Conservation (phyloP, 2,888 invertebrate genomes). For the Colletes collaris region DNA sequence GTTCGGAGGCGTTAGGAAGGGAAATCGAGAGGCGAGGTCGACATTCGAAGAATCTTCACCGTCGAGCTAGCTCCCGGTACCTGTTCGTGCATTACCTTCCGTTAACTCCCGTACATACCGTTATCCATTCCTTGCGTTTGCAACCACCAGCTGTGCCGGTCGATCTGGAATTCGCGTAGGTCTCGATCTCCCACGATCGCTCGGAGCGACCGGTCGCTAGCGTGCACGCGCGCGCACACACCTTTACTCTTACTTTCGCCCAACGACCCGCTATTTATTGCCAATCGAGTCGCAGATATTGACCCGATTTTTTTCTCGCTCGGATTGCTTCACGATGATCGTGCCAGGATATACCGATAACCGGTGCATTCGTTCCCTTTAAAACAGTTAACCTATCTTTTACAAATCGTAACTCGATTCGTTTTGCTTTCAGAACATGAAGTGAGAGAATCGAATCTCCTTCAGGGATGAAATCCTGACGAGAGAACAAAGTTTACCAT, state of each 20-base stretch:
- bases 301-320: slow-evolving; percentile 10
- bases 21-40: slow-evolving; percentile 51
- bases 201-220: background rate
- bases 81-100: slow-evolving; percentile 67
- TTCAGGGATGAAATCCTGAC: slow-evolving; percentile 76
- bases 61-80: slow-evolving; percentile 36
- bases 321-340: slow-evolving; percentile 5
- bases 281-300: slow-evolving; percentile 12
- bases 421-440: slow-evolving; percentile 62
- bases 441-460: slow-evolving; percentile 54
- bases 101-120: slow-evolving; percentile 64
- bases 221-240: background rate
- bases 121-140: slow-evolving; percentile 59
- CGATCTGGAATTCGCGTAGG: slow-evolving; percentile 64
- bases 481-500: slow-evolving; percentile 54
- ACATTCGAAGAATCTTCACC: slow-evolving; percentile 54
- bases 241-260: slow-evolving; percentile 66
- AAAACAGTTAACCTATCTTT: no score
- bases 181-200: slow-evolving; percentile 71
- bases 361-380: no score
- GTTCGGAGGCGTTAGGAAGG: slow-evolving; percentile 12
- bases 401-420: no score
- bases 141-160: slow-evolving; percentile 47
- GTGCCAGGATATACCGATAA: background rate
- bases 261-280: slow-evolving; percentile 37